Conservation (phyloP, 2,888 invertebrate species). For the Hypolimnas misippus region DNA sequence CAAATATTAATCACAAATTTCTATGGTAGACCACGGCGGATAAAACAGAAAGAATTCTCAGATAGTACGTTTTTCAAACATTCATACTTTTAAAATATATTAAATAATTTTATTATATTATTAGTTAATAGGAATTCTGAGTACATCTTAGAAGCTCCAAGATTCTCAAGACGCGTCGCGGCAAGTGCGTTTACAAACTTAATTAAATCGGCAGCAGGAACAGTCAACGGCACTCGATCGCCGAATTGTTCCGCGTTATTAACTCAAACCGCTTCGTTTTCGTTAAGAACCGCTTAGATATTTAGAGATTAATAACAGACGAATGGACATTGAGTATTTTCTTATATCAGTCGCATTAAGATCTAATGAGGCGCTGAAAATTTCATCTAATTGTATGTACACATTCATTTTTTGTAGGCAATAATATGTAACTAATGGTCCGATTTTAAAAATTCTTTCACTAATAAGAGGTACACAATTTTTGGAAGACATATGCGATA, state of each 20-base stretch:
- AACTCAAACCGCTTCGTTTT: conserved; percentile 43
- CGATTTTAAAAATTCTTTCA: background rate
- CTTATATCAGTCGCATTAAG: background rate
- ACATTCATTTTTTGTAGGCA: too few relatives aligned
- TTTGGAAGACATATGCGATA: too few relatives aligned
- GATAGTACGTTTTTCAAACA: too few relatives aligned
- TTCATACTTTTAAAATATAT: too few relatives aligned
- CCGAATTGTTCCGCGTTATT: conserved; percentile 67
- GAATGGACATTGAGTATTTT: background rate
- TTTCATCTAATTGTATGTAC: too few relatives aligned
- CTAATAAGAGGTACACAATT: background rate
- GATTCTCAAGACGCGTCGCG: conserved; percentile 21
- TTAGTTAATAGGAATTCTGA: too few relatives aligned
- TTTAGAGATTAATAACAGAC: conserved; percentile 1
- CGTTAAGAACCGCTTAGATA: background rate
- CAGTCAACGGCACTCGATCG: conserved; percentile 58
- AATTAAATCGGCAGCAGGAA: conserved; percentile 68
- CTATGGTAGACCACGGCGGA: too few relatives aligned
- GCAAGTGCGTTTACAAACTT: conserved; percentile 57
- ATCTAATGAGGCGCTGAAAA: background rate
- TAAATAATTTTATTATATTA: too few relatives aligned
- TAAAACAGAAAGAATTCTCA: too few relatives aligned
- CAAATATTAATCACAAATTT: too few relatives aligned
- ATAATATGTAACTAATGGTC: background rate
- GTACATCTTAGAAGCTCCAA: conserved; percentile 5